Conservation (phyloP, 1,140 invertebrate genomes). For the Formica exsecta region DNA sequence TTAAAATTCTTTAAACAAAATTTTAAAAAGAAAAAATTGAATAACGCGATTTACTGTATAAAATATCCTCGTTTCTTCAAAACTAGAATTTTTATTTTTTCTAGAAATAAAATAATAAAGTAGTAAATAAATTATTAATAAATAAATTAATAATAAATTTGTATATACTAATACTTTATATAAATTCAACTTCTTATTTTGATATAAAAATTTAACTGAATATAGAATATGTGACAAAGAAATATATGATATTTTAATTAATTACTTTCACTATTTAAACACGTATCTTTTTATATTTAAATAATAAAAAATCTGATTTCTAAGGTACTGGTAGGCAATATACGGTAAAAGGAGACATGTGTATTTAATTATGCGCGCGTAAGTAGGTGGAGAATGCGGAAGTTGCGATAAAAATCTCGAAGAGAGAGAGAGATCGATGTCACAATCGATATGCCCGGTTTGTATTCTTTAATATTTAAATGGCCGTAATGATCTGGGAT, state of each 20-base stretch:
- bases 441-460: slow-evolving; percentile 57
- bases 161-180: not conserved
- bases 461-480: too few relatives aligned
- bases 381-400: not conserved
- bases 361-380: slow-evolving; percentile 1
- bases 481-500: too few relatives aligned
- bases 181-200: slow-evolving; percentile 10
- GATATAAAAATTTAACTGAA: too few relatives aligned
- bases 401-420: not conserved
- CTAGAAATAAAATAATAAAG: not conserved
- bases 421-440: slow-evolving; percentile 1
- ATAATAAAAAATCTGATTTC: not conserved
- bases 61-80: not conserved
- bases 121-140: not conserved
- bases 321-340: not conserved
- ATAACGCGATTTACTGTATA: not conserved
- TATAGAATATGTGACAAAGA: not conserved
- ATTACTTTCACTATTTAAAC: not conserved
- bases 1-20: not conserved
- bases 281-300: not conserved
- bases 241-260: not conserved
- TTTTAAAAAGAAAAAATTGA: not conserved
- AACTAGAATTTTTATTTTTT: not conserved
- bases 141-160: too few relatives aligned
- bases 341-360: not conserved